These are phyloP conservation scores for Eucidaris tribuloides DNA, from an alignment of 35 echinoderm and acorn worm species.

Conservation along the genomic window DNA sequence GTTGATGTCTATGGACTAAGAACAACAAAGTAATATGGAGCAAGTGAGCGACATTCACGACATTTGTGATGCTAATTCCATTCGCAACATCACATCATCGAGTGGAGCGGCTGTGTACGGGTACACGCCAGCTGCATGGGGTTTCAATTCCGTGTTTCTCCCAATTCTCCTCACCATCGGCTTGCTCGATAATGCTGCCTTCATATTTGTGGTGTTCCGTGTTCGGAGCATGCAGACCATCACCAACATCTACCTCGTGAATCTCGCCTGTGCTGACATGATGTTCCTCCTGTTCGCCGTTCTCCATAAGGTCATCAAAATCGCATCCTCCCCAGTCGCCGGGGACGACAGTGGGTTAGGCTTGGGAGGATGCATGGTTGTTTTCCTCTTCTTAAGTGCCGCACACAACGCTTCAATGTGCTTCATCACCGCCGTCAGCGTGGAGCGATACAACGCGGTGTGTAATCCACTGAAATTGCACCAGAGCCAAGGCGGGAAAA, in stretches of 20 bases:
- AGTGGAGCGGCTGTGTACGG: too few relatives aligned
- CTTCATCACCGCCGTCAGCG: conserved; percentile 54
- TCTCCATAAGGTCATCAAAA: conserved; percentile 56
- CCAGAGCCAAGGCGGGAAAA: conserved; percentile 26
- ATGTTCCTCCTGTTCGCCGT: conserved; percentile 54
- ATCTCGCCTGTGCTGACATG: conserved; percentile 68
- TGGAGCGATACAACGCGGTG: conserved; percentile 81
- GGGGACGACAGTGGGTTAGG: conserved; percentile 50
- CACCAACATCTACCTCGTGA: conserved; percentile 81
- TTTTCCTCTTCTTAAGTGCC: conserved; percentile 43
- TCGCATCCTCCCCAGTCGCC: conserved; percentile 22
- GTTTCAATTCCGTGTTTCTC: conserved; percentile 57
- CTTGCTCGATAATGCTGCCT: conserved; percentile 50
- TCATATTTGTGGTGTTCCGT: conserved; percentile 63
- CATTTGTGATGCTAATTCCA: too few relatives aligned
- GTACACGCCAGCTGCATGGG: conserved; percentile 17
- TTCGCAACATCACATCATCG: too few relatives aligned
- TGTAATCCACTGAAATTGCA: conserved; percentile 63
- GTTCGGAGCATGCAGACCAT: conserved; percentile 72
- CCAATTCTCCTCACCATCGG: conserved; percentile 62
- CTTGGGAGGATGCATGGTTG: conserved; percentile 48
- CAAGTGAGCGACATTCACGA: too few relatives aligned
- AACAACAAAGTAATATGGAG: too few relatives aligned
- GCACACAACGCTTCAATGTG: conserved; percentile 48
- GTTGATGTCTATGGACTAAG: too few relatives aligned